Conservation (phyloP, 2,888 invertebrate species). For the Dryococelus australis region DNA sequence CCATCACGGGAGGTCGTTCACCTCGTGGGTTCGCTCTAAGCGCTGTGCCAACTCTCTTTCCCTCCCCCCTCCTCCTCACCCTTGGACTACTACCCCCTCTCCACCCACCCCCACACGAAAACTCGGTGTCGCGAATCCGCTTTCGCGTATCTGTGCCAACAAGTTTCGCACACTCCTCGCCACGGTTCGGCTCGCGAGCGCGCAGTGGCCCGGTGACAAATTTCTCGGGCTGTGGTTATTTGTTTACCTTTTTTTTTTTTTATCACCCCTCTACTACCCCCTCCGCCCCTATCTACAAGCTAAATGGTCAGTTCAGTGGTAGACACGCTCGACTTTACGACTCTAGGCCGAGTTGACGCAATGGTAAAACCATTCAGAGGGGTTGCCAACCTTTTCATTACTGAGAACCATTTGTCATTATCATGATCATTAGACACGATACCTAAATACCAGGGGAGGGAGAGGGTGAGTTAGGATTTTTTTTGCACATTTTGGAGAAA, state of each 20-base stretch:
- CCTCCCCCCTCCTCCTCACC: neutral
- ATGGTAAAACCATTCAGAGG: no score
- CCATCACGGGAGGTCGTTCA: neutral
- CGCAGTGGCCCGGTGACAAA: neutral
- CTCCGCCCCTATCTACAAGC: neutral
- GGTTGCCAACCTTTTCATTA: no score
- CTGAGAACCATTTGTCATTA: no score
- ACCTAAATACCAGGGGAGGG: no score
- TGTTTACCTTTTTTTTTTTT: no score
- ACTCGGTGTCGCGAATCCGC: neutral
- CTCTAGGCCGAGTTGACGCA: no score
- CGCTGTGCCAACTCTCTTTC: neutral
- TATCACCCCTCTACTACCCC: neutral
- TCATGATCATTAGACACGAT: no score
- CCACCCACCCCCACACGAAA: neutral
- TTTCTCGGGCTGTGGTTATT: neutral
- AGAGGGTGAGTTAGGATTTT: no score
- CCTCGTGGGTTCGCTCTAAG: neutral
- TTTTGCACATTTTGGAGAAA: no score
- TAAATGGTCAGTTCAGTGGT: no score
- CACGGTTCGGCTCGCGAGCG: neutral
- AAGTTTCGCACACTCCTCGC: neutral
- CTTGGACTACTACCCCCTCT: neutral
- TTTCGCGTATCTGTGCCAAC: conserved; percentile 16
- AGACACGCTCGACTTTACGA: no score